Base-by-base conservation (phyloP, 2,797 vertebrate genomes). In the Sebastes steindachneri region DNA sequence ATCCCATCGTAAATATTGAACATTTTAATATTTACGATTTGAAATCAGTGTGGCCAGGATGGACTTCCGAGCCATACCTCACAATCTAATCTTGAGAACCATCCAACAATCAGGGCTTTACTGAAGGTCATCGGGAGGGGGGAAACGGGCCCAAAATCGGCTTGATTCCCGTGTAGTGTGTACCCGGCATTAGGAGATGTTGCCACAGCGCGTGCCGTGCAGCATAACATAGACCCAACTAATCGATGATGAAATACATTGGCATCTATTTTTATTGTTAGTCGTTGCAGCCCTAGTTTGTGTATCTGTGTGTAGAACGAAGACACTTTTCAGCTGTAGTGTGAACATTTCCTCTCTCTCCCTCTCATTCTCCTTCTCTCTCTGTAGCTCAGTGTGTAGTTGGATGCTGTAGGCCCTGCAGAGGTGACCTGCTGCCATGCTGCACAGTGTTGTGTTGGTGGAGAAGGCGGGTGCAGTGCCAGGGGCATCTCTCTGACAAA, bases 401-500 rank as follows among this genome's bases (percentile, higher is more conserved):
- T 84, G 77, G 77, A 84, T 68, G 66, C 82, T 51, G 57, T 25
- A 63, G 71, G 73, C 84, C 74, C 77, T 77, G 77, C 83, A 90
- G 84, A 90, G 94, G 78, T 85, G 88, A 94, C 93, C 92, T 64
- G 65, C 89, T 91, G 91, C 90, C 91, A 92, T 79, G 79, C 66
- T 62, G 67, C 78, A 73, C 66, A 84, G 85, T 65, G 84, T 84
- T 87, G 77, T 66, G 76, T 87, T 86, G 84, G 55, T 76, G 72
- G 59, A 75, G 82, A 45, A 85, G 86, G 88, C 66, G 73, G 79
- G 23, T 66, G 74, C 62, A 5, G 84, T 85, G 92, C 95, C 94
- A 94, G 93, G 85, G 92, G 87, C 88, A 93, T 85, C 93, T 89
- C 88, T 88, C 73, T 95, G 95, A 95, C 94, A 96, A 89, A 95